Evolutionary conservation across 2,797 vertebrate genomes (phyloP).

Genomic region (Knipowitschia caucasica): DNA sequence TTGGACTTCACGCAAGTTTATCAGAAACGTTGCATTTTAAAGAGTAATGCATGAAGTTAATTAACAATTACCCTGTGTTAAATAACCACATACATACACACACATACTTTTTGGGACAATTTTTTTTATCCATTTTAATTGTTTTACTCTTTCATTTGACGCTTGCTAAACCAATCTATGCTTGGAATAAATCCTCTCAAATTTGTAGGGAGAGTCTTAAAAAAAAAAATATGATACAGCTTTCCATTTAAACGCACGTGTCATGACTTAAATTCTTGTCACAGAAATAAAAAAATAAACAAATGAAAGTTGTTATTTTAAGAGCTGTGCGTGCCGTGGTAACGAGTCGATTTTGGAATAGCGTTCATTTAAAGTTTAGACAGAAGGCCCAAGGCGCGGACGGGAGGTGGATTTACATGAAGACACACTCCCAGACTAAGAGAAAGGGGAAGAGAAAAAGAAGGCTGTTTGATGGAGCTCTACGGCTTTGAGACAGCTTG

Average conservation of each 20-base stretch:
- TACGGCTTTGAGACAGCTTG: constrained; percentile 80
- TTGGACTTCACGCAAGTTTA: not conserved
- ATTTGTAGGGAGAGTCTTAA: no score
- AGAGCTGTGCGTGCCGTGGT: constrained; percentile 50
- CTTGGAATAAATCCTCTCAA: no score
- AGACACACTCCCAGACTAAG: constrained; percentile 30
- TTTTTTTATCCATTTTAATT: no score
- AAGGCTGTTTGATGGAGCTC: constrained; percentile 76
- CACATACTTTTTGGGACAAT: no score
- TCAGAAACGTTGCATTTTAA: not conserved
- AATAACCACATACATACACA: no score
- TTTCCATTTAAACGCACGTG: not conserved
- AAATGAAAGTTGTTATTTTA: constrained; percentile 28
- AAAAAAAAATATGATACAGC: no score
- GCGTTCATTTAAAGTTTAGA: constrained; percentile 64
- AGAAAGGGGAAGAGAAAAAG: constrained; percentile 22
- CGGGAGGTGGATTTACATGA: constrained; percentile 58
- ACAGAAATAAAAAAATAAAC: not conserved
- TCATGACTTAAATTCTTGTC: not conserved
- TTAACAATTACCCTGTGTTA: no score
- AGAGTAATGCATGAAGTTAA: not conserved
- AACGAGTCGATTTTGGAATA: constrained; percentile 63
- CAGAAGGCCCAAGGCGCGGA: constrained; percentile 57
- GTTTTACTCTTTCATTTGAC: no score
- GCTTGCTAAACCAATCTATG: no score